phyloP scores from a whole-genome alignment of 2,888 invertebrate species.

The Lasioglossum leucozonium region DNA sequence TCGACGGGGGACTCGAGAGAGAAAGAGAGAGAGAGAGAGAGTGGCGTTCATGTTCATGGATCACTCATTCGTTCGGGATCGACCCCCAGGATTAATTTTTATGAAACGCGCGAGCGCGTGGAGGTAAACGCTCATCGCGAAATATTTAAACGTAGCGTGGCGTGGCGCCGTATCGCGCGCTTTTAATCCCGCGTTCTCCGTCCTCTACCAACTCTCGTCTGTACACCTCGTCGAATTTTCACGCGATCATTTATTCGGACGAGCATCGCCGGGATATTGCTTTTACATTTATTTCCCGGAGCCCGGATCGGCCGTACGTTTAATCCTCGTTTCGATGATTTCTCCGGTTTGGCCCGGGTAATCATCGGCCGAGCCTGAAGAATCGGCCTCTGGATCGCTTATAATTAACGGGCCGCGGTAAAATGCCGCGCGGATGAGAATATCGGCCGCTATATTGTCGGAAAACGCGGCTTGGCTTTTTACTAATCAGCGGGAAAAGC shows the following conservation, averaged over 20 bases:
- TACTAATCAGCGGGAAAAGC: neutral
- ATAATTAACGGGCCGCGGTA: neutral
- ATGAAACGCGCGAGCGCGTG: neutral
- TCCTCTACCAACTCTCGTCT: neutral
- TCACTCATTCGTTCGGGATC: neutral
- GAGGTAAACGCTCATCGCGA: neutral
- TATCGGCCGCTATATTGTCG: neutral
- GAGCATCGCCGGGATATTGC: neutral
- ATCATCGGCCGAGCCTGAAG: neutral
- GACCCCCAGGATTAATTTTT: constrained; percentile 25
- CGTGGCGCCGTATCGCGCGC: neutral
- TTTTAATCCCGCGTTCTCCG: neutral
- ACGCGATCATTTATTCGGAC: constrained; percentile 4
- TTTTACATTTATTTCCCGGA: constrained; percentile 31
- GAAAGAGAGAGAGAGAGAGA: neutral
- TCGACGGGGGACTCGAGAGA: neutral
- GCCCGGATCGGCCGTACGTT: neutral
- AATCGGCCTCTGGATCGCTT: neutral
- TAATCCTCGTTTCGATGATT: constrained; percentile 15
- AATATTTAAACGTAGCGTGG: constrained; percentile 14
- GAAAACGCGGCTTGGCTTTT: neutral
- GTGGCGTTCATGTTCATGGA: neutral
- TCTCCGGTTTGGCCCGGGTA: neutral
- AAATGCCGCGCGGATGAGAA: neutral
- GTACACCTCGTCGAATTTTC: neutral